Evolutionary conservation across 2,797 vertebrate genomes (phyloP).

Genomic region (Rhabdomys pumilio): DNA sequence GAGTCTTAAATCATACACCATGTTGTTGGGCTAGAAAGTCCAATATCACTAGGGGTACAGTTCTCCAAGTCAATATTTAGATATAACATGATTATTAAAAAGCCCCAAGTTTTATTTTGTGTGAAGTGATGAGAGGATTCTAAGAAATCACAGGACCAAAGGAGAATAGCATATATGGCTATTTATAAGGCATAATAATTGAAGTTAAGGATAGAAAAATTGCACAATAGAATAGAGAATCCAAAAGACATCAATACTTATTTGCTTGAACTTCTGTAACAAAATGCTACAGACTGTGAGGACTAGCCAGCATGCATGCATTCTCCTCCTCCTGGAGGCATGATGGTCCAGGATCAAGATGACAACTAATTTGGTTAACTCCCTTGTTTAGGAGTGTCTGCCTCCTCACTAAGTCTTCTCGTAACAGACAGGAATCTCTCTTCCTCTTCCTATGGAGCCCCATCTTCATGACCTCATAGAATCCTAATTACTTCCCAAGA

Average conservation of each 20-base stretch:
- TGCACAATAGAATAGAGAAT: neutral
- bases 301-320: neutral
- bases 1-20: conserved; percentile 39
- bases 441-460: neutral
- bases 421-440: neutral
- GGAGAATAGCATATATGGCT: neutral
- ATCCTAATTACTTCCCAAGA: neutral
- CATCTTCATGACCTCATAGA: neutral
- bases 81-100: conserved; percentile 59
- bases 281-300: neutral
- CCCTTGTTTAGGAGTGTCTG: neutral
- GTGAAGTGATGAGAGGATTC: conserved; percentile 10
- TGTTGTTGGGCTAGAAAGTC: conserved; percentile 17
- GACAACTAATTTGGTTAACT: neutral
- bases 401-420: neutral
- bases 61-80: conserved; percentile 28
- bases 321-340: neutral
- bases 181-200: conserved; percentile 36
- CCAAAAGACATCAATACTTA: neutral
- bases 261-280: too few relatives aligned
- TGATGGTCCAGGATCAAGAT: neutral
- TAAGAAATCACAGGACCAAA: conserved; percentile 1
- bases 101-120: neutral
- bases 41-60: neutral
- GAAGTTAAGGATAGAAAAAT: conserved; percentile 13